Base-by-base conservation (phyloP, 92 coral and sea anemone genomes). In the Epizoanthus illoricatus region DNA sequence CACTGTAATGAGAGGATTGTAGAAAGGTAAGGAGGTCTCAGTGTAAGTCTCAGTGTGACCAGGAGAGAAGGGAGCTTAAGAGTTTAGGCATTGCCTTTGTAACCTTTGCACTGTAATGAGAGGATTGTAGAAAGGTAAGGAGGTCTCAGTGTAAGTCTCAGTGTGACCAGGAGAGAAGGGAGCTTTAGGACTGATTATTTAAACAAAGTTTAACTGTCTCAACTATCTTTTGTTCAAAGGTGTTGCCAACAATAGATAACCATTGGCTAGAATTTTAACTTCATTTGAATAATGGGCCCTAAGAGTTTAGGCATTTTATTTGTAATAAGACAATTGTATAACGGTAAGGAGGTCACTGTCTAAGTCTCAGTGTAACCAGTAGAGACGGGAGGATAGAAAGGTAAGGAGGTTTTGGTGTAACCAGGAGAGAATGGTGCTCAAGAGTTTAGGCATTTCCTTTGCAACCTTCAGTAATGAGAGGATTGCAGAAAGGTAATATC, bases 31-130 rank as follows among this genome's bases (percentile, higher is more conserved):
- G 87, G 36, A 47, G 33, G 9, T 71, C 45, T 5, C 56, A 9
- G 3, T 23, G n/a, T 71, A 93, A 80, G 62, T 71, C 71, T 15
- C 90, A 93, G 68, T 90, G 86, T 83, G 91, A 83, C n/a, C 76
- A 88, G 66, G 90, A 84, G 18, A 92, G 90, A 71, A 86, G 84
- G 65, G 90, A 89, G 33, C 94, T 96, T 45, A 93, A 96, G 69
- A 86, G 91, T 86, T 73, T 96, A 54, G 95, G 96, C 66, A 91
- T 96, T 40, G 94, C 90, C 12, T 96, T 96, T 85, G 99, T 93
- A 67, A 91, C 98, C 3, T 93, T 96, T n/a, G n/a, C n/a, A n/a
- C 84, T 89, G 83, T 69, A 91, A 85, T 86, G 94, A 91, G 28
- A 75, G 87, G 43, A 89, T 90, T n/a, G 91, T 91, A 56, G 65